Conservation (phyloP, 2,888 invertebrate genomes). For the Dicranocentrus wangi region DNA sequence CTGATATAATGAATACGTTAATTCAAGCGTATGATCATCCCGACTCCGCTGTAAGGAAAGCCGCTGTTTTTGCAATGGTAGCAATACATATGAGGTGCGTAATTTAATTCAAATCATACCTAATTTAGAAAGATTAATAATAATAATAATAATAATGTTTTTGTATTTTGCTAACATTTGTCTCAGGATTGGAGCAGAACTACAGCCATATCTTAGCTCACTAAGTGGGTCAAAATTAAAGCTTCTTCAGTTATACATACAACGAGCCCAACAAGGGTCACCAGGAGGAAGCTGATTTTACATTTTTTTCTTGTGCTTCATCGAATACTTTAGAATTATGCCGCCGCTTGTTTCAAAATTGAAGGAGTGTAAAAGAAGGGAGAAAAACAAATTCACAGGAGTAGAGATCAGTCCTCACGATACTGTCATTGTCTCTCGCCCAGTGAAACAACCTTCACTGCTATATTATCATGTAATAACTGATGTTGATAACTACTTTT, state of each 20-base stretch:
- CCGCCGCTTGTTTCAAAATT: conserved; percentile 18
- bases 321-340: conserved; percentile 11
- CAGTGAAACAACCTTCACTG: background rate
- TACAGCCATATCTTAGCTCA: conserved; percentile 83
- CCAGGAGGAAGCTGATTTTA: conserved; percentile 63
- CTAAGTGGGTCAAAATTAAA: conserved; percentile 93
- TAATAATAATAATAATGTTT: background rate
- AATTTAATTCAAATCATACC: background rate
- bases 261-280: conserved; percentile 77
- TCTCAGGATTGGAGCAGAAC: conserved; percentile 70
- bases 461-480: background rate
- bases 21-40: conserved; percentile 89
- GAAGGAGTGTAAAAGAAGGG: background rate
- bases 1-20: conserved; percentile 70
- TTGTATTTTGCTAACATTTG: conserved; percentile 13
- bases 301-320: conserved; percentile 17
- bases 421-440: background rate
- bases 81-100: conserved; percentile 85
- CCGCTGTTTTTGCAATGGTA: conserved; percentile 97
- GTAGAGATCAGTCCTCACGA: conserved; percentile 14
- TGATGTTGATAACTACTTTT: conserved; percentile 4
- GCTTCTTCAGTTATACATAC: conserved; percentile 86
- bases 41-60: conserved; percentile 94
- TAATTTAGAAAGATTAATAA: background rate
- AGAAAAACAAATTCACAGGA: conserved; percentile 5